These are phyloP conservation scores for Diglossa brunneiventris DNA, from an alignment of 2,113 vertebrate genomes.

Conservation along the genomic window DNA sequence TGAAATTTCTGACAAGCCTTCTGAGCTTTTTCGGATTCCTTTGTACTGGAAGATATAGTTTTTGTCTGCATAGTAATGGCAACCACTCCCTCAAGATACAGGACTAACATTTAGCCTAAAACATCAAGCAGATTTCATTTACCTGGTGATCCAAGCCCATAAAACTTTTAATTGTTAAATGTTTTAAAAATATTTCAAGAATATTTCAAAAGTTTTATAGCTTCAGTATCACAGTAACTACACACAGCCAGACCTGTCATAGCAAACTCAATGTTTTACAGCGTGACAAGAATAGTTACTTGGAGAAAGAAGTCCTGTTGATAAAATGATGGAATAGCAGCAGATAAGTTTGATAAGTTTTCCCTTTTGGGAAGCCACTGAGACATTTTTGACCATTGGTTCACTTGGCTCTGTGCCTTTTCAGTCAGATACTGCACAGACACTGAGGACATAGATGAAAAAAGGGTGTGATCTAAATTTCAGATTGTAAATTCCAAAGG, in stretches of 20 bases:
- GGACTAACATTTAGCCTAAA: not conserved
- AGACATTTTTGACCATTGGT: not conserved
- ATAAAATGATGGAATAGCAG: not conserved
- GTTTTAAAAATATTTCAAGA: not conserved
- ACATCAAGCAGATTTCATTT: not conserved
- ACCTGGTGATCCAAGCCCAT: not conserved
- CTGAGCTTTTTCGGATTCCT: not conserved
- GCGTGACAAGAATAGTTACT: not conserved
- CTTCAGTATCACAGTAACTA: not conserved
- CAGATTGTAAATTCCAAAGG: not conserved
- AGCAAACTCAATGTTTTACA: not conserved
- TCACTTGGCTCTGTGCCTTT: not conserved
- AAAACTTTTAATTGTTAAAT: not conserved
- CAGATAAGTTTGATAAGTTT: not conserved
- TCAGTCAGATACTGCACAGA: not conserved
- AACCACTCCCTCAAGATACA: not conserved
- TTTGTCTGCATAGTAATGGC: not conserved
- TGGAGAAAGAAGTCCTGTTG: not conserved
- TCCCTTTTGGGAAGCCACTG: not conserved
- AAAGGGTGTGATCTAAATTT: not conserved
- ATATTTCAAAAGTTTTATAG: not conserved
- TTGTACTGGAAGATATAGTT: not conserved
- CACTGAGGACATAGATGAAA: rapidly evolving
- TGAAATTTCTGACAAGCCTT: constrained; percentile 46
- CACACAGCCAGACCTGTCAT: not conserved